A percentile compares a stretch with the other conserved stretches of the same genome.
Conservation (phyloP, 2,888 invertebrate species). For the Agonopterix heracliana region DNA sequence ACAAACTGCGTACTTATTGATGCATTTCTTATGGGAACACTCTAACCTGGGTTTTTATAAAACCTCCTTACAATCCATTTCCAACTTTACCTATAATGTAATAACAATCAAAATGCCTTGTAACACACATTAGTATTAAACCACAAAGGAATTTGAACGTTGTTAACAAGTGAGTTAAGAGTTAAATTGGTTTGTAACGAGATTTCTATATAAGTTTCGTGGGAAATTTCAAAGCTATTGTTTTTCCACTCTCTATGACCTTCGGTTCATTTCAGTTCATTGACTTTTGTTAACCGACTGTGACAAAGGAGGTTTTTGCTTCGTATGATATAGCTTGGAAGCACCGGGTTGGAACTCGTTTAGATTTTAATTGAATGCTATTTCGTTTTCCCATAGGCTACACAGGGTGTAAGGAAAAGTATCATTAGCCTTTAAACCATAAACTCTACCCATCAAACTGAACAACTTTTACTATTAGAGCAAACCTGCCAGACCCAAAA, state of each 20-base stretch:
- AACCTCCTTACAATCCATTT: not conserved
- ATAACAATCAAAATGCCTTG: too few species aligned
- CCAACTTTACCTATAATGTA: too few species aligned
- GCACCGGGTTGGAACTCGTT: constrained; percentile 1
- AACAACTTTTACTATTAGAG: too few species aligned
- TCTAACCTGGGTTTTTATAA: constrained; percentile 19
- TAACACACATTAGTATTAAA: too few species aligned
- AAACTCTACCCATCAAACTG: too few species aligned
- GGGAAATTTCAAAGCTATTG: constrained; percentile 52
- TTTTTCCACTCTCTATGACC: constrained; percentile 49
- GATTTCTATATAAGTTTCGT: constrained; percentile 21
- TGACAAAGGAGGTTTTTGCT: constrained; percentile 11
- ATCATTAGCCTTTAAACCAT: too few species aligned
- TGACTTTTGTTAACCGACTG: constrained; percentile 30
- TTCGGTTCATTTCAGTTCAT: constrained; percentile 47
- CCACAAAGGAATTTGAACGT: too few species aligned
- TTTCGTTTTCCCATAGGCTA: too few species aligned
- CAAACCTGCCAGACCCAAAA: too few species aligned
- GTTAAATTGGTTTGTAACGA: too few species aligned
- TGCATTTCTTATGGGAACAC: constrained; percentile 28
- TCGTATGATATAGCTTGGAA: not conserved
- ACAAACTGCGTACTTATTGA: constrained; percentile 1
- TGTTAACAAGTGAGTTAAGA: too few species aligned
- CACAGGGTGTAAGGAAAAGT: too few species aligned
- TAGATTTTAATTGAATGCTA: not conserved